These are phyloP conservation scores for Mycteria americana DNA, from an alignment of 2,797 vertebrate species.

Conservation along the genomic window DNA sequence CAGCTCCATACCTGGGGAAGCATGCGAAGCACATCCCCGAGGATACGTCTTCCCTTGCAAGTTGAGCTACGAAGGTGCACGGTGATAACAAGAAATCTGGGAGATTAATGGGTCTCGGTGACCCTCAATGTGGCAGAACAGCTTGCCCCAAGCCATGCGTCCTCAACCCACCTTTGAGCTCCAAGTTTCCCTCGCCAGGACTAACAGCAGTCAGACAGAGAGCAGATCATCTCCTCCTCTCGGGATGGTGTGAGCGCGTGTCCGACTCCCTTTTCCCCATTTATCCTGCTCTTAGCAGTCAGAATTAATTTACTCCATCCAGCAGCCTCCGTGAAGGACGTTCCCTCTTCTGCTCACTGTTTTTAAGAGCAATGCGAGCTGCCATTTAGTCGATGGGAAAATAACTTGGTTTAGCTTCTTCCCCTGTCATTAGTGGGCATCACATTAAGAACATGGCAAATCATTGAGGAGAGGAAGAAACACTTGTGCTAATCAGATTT, in stretches of 20 bases:
- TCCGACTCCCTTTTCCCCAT: not conserved
- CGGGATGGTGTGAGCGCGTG: rapidly evolving
- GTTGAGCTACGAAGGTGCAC: rapidly evolving
- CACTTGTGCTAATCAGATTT: slow-evolving; percentile 31
- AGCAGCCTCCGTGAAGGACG: not conserved
- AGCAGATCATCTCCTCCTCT: not conserved
- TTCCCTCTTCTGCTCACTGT: not conserved
- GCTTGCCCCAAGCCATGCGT: not conserved
- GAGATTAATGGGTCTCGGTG: not conserved
- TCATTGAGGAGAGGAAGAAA: not conserved
- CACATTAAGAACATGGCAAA: slow-evolving; percentile 4
- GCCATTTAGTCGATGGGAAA: not conserved
- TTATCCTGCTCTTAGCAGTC: not conserved
- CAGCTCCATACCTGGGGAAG: not conserved
- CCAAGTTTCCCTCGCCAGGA: not conserved
- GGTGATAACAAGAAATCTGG: not conserved
- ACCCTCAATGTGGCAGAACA: too few relatives aligned
- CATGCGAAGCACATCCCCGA: not conserved
- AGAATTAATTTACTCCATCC: not conserved
- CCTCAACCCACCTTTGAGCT: not conserved
- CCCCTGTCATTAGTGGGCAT: slow-evolving; percentile 2
- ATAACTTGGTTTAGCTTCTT: not conserved
- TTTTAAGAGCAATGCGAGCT: not conserved
- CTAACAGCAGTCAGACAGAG: not conserved
- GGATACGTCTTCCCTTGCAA: not conserved